phyloP scores from a whole-genome alignment of 2,888 invertebrate species.

The Asteroscopus sphinx region DNA sequence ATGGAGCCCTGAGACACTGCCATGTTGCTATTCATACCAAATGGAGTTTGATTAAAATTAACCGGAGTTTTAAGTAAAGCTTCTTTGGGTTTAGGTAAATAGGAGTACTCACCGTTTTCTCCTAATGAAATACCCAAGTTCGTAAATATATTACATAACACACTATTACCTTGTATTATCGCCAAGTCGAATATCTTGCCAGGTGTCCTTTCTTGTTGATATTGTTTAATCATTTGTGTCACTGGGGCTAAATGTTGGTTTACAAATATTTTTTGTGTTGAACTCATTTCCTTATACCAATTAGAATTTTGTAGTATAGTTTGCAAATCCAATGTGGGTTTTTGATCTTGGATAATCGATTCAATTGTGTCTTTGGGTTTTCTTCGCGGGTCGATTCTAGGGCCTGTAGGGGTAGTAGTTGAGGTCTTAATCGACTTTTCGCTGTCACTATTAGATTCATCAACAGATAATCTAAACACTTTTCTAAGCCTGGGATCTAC shows the following conservation, averaged over 20 bases:
- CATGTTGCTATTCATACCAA: conserved; percentile 76
- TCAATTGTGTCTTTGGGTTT: conserved; percentile 81
- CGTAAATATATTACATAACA: conserved; percentile 90
- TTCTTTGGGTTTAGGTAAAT: conserved; percentile 85
- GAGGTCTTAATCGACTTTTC: conserved; percentile 79
- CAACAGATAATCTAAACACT: conserved; percentile 92
- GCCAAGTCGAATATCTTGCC: conserved; percentile 89
- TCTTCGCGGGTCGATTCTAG: conserved; percentile 84
- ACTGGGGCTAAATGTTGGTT: conserved; percentile 92
- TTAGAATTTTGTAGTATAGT: conserved; percentile 91
- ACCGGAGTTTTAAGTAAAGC: conserved; percentile 82
- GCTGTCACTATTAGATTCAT: conserved; percentile 91
- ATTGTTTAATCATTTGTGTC: conserved; percentile 90
- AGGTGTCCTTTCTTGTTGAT: conserved; percentile 89
- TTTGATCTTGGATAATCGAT: conserved; percentile 67
- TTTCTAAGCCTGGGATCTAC: conserved; percentile 94
- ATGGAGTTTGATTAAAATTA: conserved; percentile 79
- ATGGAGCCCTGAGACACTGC: conserved; percentile 69
- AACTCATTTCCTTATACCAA: conserved; percentile 93
- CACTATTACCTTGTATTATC: conserved; percentile 85
- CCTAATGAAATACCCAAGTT: conserved; percentile 90
- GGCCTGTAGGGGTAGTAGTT: conserved; percentile 69
- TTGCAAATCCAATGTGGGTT: conserved; percentile 89
- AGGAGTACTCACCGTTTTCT: conserved; percentile 89
- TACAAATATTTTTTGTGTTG: conserved; percentile 92